These are phyloP conservation scores for Cylindroiulus punctatus DNA, from an alignment of 2,888 invertebrate species.

Conservation along the genomic window DNA sequence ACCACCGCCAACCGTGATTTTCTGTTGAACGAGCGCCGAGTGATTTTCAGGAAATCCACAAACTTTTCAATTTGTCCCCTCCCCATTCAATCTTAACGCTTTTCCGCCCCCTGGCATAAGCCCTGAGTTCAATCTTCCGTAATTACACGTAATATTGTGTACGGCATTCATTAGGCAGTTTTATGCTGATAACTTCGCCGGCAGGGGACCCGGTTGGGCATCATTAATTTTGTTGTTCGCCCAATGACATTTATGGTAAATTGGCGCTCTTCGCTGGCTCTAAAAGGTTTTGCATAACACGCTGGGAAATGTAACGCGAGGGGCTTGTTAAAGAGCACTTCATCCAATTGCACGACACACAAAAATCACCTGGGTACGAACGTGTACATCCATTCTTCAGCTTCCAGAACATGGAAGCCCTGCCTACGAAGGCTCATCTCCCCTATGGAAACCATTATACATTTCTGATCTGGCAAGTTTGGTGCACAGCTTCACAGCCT, in stretches of 20 bases:
- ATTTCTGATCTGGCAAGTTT: no score
- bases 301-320: conserved; percentile 31
- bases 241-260: conserved; percentile 35
- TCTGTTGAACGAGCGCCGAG: background rate
- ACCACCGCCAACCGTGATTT: background rate
- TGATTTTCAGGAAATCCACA: conserved; percentile 40
- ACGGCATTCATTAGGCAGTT: conserved; percentile 36
- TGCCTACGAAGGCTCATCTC: no score
- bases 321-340: background rate
- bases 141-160: conserved; percentile 39
- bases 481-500: no score
- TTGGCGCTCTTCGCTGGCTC: background rate
- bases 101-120: conserved; percentile 11
- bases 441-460: no score
- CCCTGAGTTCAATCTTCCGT: conserved; percentile 1
- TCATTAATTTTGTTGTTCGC: conserved; percentile 47
- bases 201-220: conserved; percentile 34
- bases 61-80: conserved; percentile 41
- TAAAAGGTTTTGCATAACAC: conserved; percentile 34
- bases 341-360: background rate
- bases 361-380: no score
- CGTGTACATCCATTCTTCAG: no score
- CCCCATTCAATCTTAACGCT: background rate
- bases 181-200: conserved; percentile 32
- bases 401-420: no score